Conservation (phyloP, 2,797 vertebrate species). For the Oryzias sinensis region DNA sequence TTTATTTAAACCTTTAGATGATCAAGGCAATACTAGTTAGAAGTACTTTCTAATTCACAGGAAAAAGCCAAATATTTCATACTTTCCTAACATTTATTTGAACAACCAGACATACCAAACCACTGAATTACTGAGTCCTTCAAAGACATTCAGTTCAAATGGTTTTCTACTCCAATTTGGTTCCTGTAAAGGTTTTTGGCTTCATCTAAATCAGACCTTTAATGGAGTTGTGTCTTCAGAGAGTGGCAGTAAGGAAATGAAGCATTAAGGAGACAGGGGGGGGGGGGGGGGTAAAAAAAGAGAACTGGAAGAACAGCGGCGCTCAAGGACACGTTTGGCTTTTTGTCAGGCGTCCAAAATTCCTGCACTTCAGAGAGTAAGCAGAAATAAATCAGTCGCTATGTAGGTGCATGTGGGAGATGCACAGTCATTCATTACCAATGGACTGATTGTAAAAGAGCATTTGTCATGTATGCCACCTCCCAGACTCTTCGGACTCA, state of each 20-base stretch:
- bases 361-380: constrained; percentile 53
- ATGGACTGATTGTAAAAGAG: constrained; percentile 47
- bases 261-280: neutral
- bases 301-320: constrained; percentile 2
- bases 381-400: constrained; percentile 63
- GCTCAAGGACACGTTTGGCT: constrained; percentile 57
- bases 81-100: no score
- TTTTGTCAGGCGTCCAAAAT: constrained; percentile 64
- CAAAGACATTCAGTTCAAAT: no score
- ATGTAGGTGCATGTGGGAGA: constrained; percentile 43
- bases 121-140: no score
- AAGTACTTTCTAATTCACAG: no score
- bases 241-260: neutral
- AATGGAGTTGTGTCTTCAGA: neutral
- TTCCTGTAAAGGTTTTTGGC: neutral
- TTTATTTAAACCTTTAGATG: no score
- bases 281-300: neutral
- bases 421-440: constrained; percentile 35
- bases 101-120: no score
- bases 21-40: no score
- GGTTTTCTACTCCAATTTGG: no score
- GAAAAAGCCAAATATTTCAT: no score
- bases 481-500: constrained; percentile 23
- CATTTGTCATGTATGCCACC: constrained; percentile 34
- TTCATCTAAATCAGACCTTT: constrained; percentile 2